Evolutionary conservation across 2,888 invertebrate species (phyloP).

Genomic region (Antheraea assamensis): DNA sequence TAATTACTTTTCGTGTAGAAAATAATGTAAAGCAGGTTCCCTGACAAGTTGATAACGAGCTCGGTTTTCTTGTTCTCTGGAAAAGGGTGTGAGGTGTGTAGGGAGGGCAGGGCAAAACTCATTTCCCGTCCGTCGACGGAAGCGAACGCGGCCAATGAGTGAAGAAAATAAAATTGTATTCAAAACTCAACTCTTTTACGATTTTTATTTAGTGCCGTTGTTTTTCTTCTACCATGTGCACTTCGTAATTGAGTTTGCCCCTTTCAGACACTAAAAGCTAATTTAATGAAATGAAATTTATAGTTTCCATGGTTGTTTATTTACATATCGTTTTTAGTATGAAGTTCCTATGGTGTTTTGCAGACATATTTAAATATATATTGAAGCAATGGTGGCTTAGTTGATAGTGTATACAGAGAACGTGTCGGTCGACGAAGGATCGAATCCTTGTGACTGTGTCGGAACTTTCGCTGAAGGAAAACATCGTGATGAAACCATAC

Average conservation of each 20-base stretch:
- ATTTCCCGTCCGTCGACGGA: slow-evolving; percentile 75
- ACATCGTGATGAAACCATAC: no score
- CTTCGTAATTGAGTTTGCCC: background rate
- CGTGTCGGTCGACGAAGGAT: no score
- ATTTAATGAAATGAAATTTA: background rate
- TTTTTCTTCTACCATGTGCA: slow-evolving; percentile 13
- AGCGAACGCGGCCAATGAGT: slow-evolving; percentile 70
- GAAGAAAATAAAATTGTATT: slow-evolving; percentile 63
- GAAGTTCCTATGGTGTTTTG: no score
- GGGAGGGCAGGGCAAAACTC: slow-evolving; percentile 61
- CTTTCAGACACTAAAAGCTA: background rate
- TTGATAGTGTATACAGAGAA: no score
- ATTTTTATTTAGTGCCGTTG: slow-evolving; percentile 26
- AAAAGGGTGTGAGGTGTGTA: slow-evolving; percentile 29
- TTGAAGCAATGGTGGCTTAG: no score
- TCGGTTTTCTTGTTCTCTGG: slow-evolving; percentile 31
- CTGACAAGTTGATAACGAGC: slow-evolving; percentile 66
- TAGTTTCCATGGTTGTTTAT: background rate
- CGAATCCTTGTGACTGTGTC: no score
- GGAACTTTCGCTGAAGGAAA: no score
- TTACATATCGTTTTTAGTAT: background rate
- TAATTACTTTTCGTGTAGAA: slow-evolving; percentile 32
- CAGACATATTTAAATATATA: no score
- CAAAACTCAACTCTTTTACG: slow-evolving; percentile 57
- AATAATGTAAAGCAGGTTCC: slow-evolving; percentile 54